Base-by-base conservation (phyloP, 1,140 invertebrate species). In the Callitettix versicolor region DNA sequence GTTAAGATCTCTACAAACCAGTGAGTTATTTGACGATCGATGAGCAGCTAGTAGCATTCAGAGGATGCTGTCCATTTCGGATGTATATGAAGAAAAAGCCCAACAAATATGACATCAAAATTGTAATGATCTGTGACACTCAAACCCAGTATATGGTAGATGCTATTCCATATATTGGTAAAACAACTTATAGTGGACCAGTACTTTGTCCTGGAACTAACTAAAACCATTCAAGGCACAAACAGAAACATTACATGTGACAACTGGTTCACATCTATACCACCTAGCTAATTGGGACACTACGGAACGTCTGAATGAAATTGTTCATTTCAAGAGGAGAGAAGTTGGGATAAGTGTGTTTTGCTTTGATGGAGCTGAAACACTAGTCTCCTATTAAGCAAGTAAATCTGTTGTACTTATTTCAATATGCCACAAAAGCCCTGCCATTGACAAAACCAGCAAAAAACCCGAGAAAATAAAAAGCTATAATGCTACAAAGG, bases 71-170 rank as follows among this genome's bases (percentile, higher is more conserved):
- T 55, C 54, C 52, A 21, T 70, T 73, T 52, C 55, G 64, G 34
- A 65, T 71, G 53, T 73, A 73, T 56, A 73, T 76, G 54, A 69
- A 71, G 30, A 64, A 64, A 30, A 75, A 76, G 65, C 72, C 73
- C 1, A 64, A 63, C 38, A 73, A 72, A 56, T 73, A 69, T 62
- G 74, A 73, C 1, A 56, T 76, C 20, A 74, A 75, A 65, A 63
- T 71, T 40, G 36, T 65, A 26, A 61, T 56, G 38, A 57, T 70
- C 21, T 63, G 60, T 30, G 65, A 71, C 59, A 60, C 66, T 14
- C 41, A 54, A 55, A 66, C 58, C 4, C 57, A 63, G 33, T 71
- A 71, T 53, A 53, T 68, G 36, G 53, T 64, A 20, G 65, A 68
- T 61, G 63, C 59, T 11, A 65, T 66, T 50, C 64, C 69, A 41